Evolutionary conservation across 2,797 vertebrate genomes (phyloP), one percentile per base, ranked within the genome.

Genomic region (Potorous gilbertii): DNA sequence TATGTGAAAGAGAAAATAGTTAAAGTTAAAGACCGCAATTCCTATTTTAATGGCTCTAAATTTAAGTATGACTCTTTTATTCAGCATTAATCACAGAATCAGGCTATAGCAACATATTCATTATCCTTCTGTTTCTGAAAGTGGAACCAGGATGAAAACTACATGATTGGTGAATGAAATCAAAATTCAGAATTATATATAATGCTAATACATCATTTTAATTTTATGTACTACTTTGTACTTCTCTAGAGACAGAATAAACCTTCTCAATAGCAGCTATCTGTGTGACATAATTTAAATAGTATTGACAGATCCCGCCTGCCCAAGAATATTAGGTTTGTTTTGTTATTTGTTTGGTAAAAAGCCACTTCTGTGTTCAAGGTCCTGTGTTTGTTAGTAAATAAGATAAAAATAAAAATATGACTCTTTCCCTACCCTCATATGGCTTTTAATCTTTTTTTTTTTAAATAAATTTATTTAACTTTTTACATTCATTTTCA

Each of bases 181-280:
- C 94, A 91, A 90, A 91, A 94, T 92, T 5, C 1, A 96, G 31
- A 90, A 87, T 59, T 94, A 46, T 55, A 6, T 62, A 14, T 89
- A 40, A 18, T 55, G 92, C 40, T 74, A 95, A 54, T 62, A 62
- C 3, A 62, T 62, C 57, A 59, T 59, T 57, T 31, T 62, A 62
- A 62, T 62, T 62, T 12, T 62, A 12, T 62, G 31, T 62, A 12
- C 4, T 34, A 62, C 1, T 31, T 62, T 62, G 29, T 34, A 62
- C 29, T 34, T 12, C 29, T 34, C 59, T 31, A 62, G 59, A 62
- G 11, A 62, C 9, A 59, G 59, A 62, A 62, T 62, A 31, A 62
- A 2, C 10, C 28, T 62, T 62, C 29, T 62, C 29, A 62, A 34
- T 34, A 62, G 59, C 28, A 59, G 1, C 31, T 12, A 29, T 29